A percentile compares a stretch with the other conserved stretches of the same genome.
Evolutionary conservation across 2,113 vertebrate genomes (phyloP).

Genomic region (Pipa parva): DNA sequence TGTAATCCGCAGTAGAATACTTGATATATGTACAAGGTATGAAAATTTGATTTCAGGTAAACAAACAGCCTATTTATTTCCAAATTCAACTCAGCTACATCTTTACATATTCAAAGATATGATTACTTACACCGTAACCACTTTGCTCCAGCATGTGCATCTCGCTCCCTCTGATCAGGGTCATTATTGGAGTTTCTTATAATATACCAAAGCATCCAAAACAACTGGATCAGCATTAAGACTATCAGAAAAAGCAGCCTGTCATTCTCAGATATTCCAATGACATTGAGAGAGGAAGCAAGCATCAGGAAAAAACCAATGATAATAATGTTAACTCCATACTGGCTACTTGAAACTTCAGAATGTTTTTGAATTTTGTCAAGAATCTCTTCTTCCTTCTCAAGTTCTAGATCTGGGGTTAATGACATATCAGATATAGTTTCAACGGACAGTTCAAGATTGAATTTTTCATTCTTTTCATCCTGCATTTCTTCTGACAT

Average conservation of each 20-base stretch:
- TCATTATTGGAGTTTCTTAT: constrained; percentile 52
- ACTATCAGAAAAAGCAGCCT: constrained; percentile 62
- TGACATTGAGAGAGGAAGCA: constrained; percentile 53
- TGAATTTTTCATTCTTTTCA: no score
- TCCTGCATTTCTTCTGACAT: no score
- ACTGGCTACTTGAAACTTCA: constrained; percentile 69
- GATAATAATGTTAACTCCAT: constrained; percentile 69
- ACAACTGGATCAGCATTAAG: constrained; percentile 69
- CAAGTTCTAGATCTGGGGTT: not conserved
- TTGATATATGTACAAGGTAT: no score
- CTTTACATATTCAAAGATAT: not conserved
- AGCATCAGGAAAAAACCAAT: constrained; percentile 68
- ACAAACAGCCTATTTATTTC: no score
- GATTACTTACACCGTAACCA: constrained; percentile 68
- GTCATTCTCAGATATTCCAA: constrained; percentile 57
- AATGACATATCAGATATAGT: not conserved
- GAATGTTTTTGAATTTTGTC: constrained; percentile 55
- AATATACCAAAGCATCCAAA: constrained; percentile 77
- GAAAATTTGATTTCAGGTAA: no score
- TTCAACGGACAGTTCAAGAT: no score
- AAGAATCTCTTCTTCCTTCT: not conserved
- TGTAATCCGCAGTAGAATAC: no score
- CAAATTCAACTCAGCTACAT: no score
- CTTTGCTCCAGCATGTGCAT: constrained; percentile 66
- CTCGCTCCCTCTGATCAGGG: constrained; percentile 56